Base-by-base conservation (phyloP, 2,113 vertebrate species). In the Loxodonta africana region DNA sequence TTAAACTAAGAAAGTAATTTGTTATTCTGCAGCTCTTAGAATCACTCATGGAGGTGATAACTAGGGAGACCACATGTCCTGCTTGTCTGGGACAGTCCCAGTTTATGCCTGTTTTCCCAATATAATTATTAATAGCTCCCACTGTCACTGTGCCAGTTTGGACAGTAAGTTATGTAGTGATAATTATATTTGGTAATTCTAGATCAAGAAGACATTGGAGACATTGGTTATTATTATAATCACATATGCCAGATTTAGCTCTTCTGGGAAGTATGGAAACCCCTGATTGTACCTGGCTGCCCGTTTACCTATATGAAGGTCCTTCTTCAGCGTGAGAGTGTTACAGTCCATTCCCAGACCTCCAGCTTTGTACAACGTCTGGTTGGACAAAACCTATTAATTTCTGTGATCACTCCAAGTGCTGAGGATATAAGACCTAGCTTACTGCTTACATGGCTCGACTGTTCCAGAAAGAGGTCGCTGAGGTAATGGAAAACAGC, bases 41-140 rank as follows among this genome's bases (percentile, higher is more conserved):
- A 3, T 26, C 0, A 3, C 48, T 60, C 69, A n/a, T 2, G 37
- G 37, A 28, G 30, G 0, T 2, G 8, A 3, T 53, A 28, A 67
- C 0, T 0, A 9, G 67, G 30, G 48, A 83, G 71, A 46, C 57
- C 1, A 0, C 1, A 21, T 26, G 0, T 67, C 37, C 28, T 7
- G 0, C 15, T 37, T 25, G 14, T 51, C 33, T 33, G 65, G 33
- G 41, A 76, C 0, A 0, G 11, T 65, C 33, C 82, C 46, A 37
- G 17, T 28, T 4, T 21, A 11, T 2, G 25, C 63, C 63, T 41
- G 2, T 51, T 33, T 63, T 20, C n/a, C 84, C 74, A 26, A 0
- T 26, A 0, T 8, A 8, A 37, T 6, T 25, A 17, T 1, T 6
- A 0, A 12, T 33, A 62, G 0, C 6, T 37, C 4, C 25, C 25